These are phyloP conservation scores for Stigmatopora nigra DNA, from an alignment of 2,113 vertebrate genomes.

Conservation along the genomic window DNA sequence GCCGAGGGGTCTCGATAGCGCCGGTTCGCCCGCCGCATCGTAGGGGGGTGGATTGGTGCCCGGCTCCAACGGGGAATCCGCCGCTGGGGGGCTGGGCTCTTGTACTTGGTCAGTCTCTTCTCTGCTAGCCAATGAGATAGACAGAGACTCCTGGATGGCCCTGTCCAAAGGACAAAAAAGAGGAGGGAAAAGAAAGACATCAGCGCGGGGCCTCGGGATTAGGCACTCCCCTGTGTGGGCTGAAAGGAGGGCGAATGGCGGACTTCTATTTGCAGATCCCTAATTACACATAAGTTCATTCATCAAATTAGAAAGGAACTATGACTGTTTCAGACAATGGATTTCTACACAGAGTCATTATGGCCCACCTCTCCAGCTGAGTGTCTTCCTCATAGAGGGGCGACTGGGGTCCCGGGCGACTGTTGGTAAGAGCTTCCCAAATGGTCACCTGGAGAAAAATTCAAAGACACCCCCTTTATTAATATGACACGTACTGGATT, in stretches of 20 bases:
- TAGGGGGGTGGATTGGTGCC: conserved; percentile 53
- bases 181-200: not conserved
- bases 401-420: conserved; percentile 71
- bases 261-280: conserved; percentile 32
- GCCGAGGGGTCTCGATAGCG: conserved; percentile 46
- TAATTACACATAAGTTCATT: conserved; percentile 36
- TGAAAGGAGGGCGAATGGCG: conserved; percentile 38
- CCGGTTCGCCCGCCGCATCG: conserved; percentile 50
- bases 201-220: conserved; percentile 22
- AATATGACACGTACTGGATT: not conserved
- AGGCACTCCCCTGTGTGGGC: conserved; percentile 31
- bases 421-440: conserved; percentile 91
- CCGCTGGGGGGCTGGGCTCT: conserved; percentile 43
- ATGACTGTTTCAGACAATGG: conserved; percentile 4
- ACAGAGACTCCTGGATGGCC: conserved; percentile 86
- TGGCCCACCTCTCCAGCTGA: conserved; percentile 81
- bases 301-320: not conserved
- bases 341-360: not conserved
- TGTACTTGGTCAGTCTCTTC: conserved; percentile 50
- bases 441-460: conserved; percentile 78
- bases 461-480: not conserved
- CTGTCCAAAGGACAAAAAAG: conserved; percentile 46
- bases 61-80: conserved; percentile 51
- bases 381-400: conserved; percentile 80
- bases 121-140: conserved; percentile 66